phyloP scores from a whole-genome alignment of 2,888 invertebrate species.

The Kuschelorhynchus macadamiae region DNA sequence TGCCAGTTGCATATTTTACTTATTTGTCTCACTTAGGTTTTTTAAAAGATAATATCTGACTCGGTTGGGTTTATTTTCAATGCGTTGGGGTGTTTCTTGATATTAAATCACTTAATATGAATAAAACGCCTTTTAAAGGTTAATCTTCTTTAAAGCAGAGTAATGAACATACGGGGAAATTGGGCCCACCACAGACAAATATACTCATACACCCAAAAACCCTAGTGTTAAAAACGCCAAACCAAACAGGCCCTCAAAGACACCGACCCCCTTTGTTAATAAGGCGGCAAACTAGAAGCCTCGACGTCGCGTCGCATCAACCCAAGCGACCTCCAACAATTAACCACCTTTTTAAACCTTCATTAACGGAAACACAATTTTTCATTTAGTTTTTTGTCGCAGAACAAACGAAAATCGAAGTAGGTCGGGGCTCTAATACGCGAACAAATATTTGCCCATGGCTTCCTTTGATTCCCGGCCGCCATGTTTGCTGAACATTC shows the following conservation, averaged over 20 bases:
- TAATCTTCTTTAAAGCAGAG: too few relatives aligned
- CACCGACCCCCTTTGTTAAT: neutral
- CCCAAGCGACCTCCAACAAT: constrained; percentile 28
- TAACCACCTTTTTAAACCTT: constrained; percentile 45
- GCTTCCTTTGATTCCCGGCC: constrained; percentile 62
- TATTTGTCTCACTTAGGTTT: too few relatives aligned
- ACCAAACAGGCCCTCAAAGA: neutral
- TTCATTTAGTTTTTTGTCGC: constrained; percentile 63
- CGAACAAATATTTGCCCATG: constrained; percentile 64
- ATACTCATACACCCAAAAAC: neutral
- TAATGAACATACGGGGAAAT: too few relatives aligned
- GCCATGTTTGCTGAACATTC: constrained; percentile 50
- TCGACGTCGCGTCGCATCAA: too few relatives aligned
- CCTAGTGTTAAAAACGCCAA: neutral
- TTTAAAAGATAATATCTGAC: too few relatives aligned
- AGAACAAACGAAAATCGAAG: constrained; percentile 60
- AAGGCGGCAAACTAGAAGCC: constrained; percentile 20
- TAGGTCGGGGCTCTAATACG: constrained; percentile 65
- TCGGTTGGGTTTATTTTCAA: too few relatives aligned
- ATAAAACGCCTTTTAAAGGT: too few relatives aligned
- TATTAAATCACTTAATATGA: too few relatives aligned
- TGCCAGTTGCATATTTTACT: too few relatives aligned
- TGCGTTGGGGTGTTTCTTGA: too few relatives aligned
- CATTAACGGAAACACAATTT: constrained; percentile 58
- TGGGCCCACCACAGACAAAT: neutral